phyloP scores from a whole-genome alignment of 2,113 vertebrate genomes.

The Gasterosteus aculeatus region DNA sequence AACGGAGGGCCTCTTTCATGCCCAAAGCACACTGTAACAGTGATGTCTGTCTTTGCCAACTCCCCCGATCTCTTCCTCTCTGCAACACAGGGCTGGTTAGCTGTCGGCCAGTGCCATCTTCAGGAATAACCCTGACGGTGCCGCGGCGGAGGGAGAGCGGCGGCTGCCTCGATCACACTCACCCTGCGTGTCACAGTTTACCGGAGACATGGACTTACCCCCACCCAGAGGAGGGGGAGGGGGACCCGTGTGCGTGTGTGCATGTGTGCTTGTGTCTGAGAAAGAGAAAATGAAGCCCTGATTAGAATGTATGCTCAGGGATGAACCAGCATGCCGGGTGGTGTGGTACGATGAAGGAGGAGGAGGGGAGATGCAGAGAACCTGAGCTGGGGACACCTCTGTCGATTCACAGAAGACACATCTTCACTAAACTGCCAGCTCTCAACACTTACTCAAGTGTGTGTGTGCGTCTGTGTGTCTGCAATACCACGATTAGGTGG shows the following conservation, averaged over 20 bases:
- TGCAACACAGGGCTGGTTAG: constrained; percentile 77
- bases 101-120: constrained; percentile 58
- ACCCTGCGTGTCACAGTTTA: constrained; percentile 75
- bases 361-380: constrained; percentile 9
- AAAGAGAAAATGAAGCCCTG: constrained; percentile 61
- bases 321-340: constrained; percentile 70
- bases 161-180: constrained; percentile 59
- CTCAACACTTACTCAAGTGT: constrained; percentile 65
- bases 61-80: constrained; percentile 10
- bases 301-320: constrained; percentile 76
- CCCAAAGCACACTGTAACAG: not conserved
- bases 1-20: not conserved
- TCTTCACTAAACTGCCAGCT: constrained; percentile 73
- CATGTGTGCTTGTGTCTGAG: constrained; percentile 55
- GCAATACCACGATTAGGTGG: constrained; percentile 56
- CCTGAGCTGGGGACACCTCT: constrained; percentile 55
- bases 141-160: constrained; percentile 67
- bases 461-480: constrained; percentile 49
- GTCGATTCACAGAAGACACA: constrained; percentile 64
- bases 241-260: constrained; percentile 46
- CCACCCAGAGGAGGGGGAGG: constrained; percentile 53
- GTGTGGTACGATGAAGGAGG: constrained; percentile 21
- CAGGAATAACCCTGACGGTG: constrained; percentile 59
- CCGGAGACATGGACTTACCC: constrained; percentile 66
- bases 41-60: not conserved